phyloP scores from a whole-genome alignment of 2,888 invertebrate genomes.

The Baccha elongata region DNA sequence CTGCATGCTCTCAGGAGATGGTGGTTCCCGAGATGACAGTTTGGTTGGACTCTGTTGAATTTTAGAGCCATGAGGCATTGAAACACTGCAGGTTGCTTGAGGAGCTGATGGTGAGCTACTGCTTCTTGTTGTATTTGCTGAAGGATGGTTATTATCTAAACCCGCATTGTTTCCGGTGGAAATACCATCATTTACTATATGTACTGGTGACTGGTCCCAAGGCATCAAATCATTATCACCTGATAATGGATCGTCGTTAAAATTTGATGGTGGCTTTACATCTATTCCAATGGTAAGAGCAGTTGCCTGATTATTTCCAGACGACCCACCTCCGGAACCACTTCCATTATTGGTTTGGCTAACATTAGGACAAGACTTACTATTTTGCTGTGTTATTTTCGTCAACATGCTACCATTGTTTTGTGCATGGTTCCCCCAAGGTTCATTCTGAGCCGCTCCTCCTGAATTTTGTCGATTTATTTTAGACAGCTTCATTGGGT shows the following conservation, averaged over 20 bases:
- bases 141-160: constrained; percentile 35
- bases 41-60: constrained; percentile 67
- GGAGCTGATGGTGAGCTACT: constrained; percentile 50
- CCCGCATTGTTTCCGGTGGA: constrained; percentile 65
- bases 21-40: constrained; percentile 64
- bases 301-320: constrained; percentile 85
- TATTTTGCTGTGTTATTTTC: constrained; percentile 72
- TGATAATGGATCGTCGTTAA: constrained; percentile 72
- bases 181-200: constrained; percentile 75
- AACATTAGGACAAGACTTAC: constrained; percentile 55
- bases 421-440: constrained; percentile 64
- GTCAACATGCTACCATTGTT: constrained; percentile 67
- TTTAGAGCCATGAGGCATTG: constrained; percentile 48
- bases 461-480: constrained; percentile 89
- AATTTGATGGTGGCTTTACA: constrained; percentile 76
- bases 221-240: constrained; percentile 83
- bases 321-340: constrained; percentile 77
- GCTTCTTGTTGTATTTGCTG: constrained; percentile 42
- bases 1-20: constrained; percentile 81
- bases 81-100: constrained; percentile 56
- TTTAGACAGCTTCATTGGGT: constrained; percentile 94
- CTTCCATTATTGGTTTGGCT: constrained; percentile 83
- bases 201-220: constrained; percentile 82
- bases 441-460: constrained; percentile 57
- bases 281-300: constrained; percentile 76